Conservation (phyloP, 2,888 invertebrate genomes). For the Epicampocera succincta region DNA sequence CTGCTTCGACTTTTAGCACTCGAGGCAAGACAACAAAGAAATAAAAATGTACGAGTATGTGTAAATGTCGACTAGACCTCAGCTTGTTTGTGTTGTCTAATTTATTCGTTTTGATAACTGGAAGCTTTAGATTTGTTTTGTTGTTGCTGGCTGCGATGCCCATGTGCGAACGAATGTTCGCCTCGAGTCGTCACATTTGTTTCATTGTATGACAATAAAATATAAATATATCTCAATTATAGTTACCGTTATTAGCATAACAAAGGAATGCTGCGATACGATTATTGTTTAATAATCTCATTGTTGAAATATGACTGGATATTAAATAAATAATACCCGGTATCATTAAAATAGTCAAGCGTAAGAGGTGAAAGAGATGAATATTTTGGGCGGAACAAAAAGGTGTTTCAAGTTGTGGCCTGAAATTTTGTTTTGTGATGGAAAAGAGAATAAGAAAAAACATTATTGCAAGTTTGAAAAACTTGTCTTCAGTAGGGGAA, state of each 20-base stretch:
- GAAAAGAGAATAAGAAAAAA: too few relatives aligned
- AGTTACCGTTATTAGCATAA: constrained; percentile 31
- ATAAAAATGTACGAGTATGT: background rate
- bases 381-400: too few relatives aligned
- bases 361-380: background rate
- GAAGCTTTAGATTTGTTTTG: constrained; percentile 9
- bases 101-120: constrained; percentile 8
- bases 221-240: constrained; percentile 58
- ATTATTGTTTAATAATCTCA: constrained; percentile 30
- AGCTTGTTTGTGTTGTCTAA: constrained; percentile 17
- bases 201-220: constrained; percentile 55
- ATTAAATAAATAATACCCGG: constrained; percentile 4
- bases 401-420: too few relatives aligned
- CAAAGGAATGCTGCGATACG: constrained; percentile 10
- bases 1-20: constrained; percentile 26
- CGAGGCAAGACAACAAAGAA: constrained; percentile 39
- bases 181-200: constrained; percentile 18
- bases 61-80: background rate
- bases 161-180: background rate
- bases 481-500: too few relatives aligned
- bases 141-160: background rate
- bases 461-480: too few relatives aligned
- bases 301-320: constrained; percentile 8
- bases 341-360: constrained; percentile 1
- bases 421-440: too few relatives aligned